Percentiles rank a stretch among this genome's conserved stretches.
Evolutionary conservation across 2,888 invertebrate species (phyloP).

Genomic region (Machimus rusticus): DNA sequence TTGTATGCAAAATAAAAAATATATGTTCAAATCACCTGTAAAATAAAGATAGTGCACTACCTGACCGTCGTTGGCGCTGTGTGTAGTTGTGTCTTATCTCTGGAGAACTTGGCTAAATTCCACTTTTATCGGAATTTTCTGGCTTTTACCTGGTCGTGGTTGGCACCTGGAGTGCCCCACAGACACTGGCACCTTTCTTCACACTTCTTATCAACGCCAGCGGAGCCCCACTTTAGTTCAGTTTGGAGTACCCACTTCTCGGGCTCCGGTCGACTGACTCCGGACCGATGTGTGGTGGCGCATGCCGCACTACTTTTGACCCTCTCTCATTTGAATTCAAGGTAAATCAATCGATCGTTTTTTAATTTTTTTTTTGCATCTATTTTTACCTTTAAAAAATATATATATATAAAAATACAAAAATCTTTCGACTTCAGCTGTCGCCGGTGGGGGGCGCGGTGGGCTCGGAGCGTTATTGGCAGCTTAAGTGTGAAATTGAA

Average conservation of each 20-base stretch:
- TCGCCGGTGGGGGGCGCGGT: neutral
- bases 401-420: neutral
- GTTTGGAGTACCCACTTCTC: neutral
- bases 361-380: neutral
- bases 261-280: neutral
- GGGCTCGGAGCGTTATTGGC: neutral
- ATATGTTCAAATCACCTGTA: neutral
- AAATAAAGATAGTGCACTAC: neutral
- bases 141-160: neutral
- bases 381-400: neutral
- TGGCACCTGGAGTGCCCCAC: neutral
- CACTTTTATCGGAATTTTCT: neutral
- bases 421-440: neutral
- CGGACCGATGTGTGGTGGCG: neutral
- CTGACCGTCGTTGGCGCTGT: neutral
- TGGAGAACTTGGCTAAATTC: neutral
- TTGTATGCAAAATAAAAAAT: neutral
- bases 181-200: neutral
- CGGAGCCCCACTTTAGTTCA: neutral
- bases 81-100: neutral
- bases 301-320: constrained; percentile 11
- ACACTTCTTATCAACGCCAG: neutral
- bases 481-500: neutral
- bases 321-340: constrained; percentile 20
- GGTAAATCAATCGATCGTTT: constrained; percentile 10